Conservation (phyloP, 92 coral and sea anemone species). For the Phymanthus crucifer region DNA sequence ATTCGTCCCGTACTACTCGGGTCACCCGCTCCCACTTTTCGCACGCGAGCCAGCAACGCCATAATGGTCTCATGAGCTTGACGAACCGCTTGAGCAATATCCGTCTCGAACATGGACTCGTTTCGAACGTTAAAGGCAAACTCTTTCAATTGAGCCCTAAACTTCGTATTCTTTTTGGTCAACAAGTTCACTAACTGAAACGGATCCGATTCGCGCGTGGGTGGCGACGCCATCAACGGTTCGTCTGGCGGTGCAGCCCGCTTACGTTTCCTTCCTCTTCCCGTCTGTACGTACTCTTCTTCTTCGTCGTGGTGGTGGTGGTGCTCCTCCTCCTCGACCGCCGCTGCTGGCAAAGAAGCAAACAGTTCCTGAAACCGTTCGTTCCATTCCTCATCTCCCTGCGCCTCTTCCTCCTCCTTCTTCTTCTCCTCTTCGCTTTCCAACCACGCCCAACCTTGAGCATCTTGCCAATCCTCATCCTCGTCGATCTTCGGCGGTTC, state of each 20-base stretch:
- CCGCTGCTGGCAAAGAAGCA: background rate
- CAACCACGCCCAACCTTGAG: too few relatives aligned
- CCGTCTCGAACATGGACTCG: background rate
- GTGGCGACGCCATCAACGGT: too few relatives aligned
- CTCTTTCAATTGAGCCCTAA: background rate
- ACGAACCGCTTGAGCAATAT: background rate
- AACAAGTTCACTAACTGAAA: background rate
- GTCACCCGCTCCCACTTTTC: background rate
- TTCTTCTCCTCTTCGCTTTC: background rate
- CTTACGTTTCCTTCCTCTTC: background rate
- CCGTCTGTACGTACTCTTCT: background rate
- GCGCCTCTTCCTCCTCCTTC: background rate
- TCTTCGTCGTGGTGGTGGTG: too few relatives aligned
- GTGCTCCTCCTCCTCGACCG: background rate
- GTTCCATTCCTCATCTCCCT: background rate
- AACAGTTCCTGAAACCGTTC: background rate
- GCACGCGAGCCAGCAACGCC: background rate
- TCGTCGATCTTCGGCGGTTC: background rate
- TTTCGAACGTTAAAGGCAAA: background rate
- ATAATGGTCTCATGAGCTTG: background rate
- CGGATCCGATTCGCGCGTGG: background rate
- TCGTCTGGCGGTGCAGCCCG: background rate
- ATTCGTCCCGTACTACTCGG: background rate
- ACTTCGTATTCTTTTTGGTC: background rate
- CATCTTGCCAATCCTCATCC: background rate